phyloP scores from a whole-genome alignment of 1,140 invertebrate genomes.

The Pentalonia nigronervosa region DNA sequence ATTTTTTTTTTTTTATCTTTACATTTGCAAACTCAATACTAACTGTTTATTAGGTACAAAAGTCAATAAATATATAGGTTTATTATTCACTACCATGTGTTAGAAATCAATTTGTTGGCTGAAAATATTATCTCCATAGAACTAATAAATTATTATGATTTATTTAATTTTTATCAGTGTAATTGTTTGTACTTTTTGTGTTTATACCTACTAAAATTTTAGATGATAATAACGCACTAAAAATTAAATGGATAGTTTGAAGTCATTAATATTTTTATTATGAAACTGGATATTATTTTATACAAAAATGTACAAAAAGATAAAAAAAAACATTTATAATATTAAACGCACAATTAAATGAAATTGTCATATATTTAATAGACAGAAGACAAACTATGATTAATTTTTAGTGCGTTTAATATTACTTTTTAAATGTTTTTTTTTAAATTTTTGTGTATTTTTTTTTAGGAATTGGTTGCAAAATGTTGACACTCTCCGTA shows the following conservation, averaged over 20 bases:
- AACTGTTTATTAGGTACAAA: not conserved
- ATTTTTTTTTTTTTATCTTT: not conserved
- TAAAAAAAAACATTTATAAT: conserved; percentile 56
- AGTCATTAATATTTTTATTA: conserved; percentile 7
- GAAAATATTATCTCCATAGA: not conserved
- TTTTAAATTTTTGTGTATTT: conserved; percentile 56
- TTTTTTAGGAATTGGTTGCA: conserved; percentile 50
- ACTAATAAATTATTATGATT: not conserved
- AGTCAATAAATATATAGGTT: not conserved
- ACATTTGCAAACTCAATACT: not conserved
- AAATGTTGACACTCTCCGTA: conserved; percentile 46
- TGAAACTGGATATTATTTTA: not conserved
- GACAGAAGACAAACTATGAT: conserved; percentile 15
- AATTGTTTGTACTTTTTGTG: conserved; percentile 37
- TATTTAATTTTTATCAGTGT: conserved; percentile 29
- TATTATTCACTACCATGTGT: not conserved
- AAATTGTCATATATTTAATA: conserved; percentile 39
- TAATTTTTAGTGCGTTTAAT: conserved; percentile 58
- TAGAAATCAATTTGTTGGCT: not conserved
- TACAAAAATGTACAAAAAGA: conserved; percentile 39
- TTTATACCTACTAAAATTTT: not conserved
- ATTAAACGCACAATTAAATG: conserved; percentile 55
- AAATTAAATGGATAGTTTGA: conserved; percentile 43
- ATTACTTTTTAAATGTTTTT: conserved; percentile 50
- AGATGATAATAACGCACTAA: conserved; percentile 53